Conservation (phyloP, 2,797 vertebrate species). For the Notoglanidium macrostoma region DNA sequence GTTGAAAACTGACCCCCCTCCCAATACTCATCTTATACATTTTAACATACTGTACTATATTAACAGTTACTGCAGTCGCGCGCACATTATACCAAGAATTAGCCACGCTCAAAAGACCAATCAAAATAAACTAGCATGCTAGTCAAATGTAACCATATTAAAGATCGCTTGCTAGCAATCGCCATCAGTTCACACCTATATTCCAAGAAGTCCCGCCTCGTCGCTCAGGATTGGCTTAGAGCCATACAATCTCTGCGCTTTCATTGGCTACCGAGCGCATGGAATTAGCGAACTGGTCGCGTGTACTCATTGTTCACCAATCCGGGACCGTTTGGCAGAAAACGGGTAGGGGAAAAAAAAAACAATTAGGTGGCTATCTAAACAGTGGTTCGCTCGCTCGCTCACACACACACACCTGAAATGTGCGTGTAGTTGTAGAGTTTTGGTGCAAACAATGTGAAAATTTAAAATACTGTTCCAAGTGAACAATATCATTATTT, state of each 20-base stretch:
- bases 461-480: neutral
- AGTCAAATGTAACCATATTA: neutral
- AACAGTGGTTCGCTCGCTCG: neutral
- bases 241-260: neutral
- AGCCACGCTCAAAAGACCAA: neutral
- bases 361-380: neutral
- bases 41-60: neutral
- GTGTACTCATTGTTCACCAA: neutral
- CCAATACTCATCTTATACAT: neutral
- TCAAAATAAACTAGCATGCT: slow-evolving; percentile 23
- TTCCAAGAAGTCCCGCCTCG: neutral
- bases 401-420: neutral
- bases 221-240: neutral
- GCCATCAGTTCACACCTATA: neutral
- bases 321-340: neutral
- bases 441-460: neutral
- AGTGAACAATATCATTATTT: neutral
- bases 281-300: accelerated
- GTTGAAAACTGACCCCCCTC: too few relatives aligned
- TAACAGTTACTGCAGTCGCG: neutral
- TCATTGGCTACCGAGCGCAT: neutral
- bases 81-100: neutral
- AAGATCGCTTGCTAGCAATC: neutral
- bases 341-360: neutral
- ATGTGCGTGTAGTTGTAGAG: neutral